Percentiles rank a stretch among this genome's conserved stretches.
phyloP scores from a whole-genome alignment of 2,888 invertebrate species.

The Sabatieria punctata region DNA sequence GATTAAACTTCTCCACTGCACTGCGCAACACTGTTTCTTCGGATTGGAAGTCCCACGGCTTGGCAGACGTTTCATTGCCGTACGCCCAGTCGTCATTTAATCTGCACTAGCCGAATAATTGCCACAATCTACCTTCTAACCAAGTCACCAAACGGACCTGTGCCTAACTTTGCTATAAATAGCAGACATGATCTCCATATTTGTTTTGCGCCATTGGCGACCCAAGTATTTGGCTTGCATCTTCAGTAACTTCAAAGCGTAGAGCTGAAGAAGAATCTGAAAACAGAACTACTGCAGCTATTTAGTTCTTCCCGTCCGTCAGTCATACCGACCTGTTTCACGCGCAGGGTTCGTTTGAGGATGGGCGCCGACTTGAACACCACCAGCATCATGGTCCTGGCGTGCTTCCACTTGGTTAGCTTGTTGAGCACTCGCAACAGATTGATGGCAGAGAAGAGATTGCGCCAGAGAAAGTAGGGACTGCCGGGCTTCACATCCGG shows the following conservation, averaged over 20 bases:
- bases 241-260: conserved; percentile 87
- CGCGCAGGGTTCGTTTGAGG: conserved; percentile 77
- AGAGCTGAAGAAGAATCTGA: conserved; percentile 67
- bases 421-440: conserved; percentile 87
- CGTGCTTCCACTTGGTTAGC: conserved; percentile 97
- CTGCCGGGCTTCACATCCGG: too few relatives aligned
- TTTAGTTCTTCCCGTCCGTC: neutral
- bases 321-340: conserved; percentile 42
- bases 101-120: conserved; percentile 32
- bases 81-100: conserved; percentile 99
- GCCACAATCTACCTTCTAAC: neutral
- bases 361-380: conserved; percentile 99
- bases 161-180: conserved; percentile 74
- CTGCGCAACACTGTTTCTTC: conserved; percentile 86
- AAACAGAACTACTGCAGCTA: conserved; percentile 1
- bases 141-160: conserved; percentile 16
- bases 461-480: conserved; percentile 86
- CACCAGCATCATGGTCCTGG: conserved; percentile 75
- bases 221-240: conserved; percentile 99
- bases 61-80: conserved; percentile 89
- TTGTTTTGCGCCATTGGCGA: conserved; percentile 93
- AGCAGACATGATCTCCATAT: conserved; percentile 98
- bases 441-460: conserved; percentile 94
- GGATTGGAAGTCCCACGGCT: conserved; percentile 93
- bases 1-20: conserved; percentile 87